A percentile compares a stretch with the other conserved stretches of the same genome.
Conservation (phyloP, 2,113 vertebrate genomes). For the Falcunculus frontatus region DNA sequence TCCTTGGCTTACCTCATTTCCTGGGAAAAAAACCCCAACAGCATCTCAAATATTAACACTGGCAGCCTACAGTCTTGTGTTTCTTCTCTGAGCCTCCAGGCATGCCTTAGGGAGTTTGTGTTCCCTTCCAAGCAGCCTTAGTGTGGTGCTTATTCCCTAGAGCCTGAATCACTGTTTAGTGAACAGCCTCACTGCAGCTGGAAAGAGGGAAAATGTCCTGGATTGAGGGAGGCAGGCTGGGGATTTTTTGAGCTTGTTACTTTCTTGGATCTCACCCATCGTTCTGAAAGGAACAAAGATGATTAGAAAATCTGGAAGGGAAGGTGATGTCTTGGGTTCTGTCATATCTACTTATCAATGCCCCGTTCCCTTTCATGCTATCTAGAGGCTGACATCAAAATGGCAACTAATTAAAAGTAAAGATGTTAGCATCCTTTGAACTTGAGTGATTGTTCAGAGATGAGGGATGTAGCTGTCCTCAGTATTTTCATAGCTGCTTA, state of each 20-base stretch:
- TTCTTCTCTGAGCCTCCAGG: neutral
- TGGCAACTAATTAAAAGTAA: slow-evolving; percentile 68
- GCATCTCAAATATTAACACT: slow-evolving; percentile 24
- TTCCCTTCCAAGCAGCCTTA: neutral
- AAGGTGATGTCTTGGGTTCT: slow-evolving; percentile 24
- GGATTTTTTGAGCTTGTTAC: neutral
- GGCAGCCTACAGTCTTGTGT: slow-evolving; percentile 14
- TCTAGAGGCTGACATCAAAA: slow-evolving; percentile 58
- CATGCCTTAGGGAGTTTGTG: slow-evolving; percentile 1
- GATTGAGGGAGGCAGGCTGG: neutral
- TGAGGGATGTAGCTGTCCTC: slow-evolving; percentile 9
- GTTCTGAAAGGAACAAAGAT: neutral
- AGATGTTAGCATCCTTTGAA: slow-evolving; percentile 57
- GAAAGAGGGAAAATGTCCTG: neutral
- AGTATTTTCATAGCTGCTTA: slow-evolving; percentile 42
- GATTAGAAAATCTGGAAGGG: slow-evolving; percentile 24
- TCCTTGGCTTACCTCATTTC: slow-evolving; percentile 30
- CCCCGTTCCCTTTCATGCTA: slow-evolving; percentile 43
- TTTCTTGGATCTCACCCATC: neutral
- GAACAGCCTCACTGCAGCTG: neutral
- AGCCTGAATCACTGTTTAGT: neutral
- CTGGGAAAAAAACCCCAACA: neutral
- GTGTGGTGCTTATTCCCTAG: neutral
- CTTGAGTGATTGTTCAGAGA: slow-evolving; percentile 34
- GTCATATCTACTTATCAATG: neutral